Percentiles rank a stretch among this genome's conserved stretches.
Evolutionary conservation across 2,797 vertebrate species (phyloP).

Genomic region (Poliocrania exsul): DNA sequence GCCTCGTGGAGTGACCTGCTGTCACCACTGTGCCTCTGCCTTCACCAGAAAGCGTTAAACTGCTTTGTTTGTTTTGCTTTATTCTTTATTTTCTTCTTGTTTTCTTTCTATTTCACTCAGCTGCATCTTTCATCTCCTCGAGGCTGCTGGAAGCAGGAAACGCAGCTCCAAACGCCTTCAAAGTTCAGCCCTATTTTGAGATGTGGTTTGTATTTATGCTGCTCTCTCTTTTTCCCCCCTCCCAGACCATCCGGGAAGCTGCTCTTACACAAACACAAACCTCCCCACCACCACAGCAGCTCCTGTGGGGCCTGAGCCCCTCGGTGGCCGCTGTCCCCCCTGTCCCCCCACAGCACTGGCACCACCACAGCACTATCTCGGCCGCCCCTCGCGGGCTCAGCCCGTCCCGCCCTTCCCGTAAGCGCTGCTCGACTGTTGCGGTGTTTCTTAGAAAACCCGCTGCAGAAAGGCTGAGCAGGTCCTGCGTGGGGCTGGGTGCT

Average conservation of each 20-base stretch:
- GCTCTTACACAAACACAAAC: slow-evolving; percentile 3
- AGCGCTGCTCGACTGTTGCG: slow-evolving; percentile 53
- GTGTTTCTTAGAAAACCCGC: slow-evolving; percentile 74
- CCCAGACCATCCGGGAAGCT: neutral
- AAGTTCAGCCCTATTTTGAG: slow-evolving; percentile 33
- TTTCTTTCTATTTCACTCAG: neutral
- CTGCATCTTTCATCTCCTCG: slow-evolving; percentile 26
- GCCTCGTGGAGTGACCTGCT: accelerated
- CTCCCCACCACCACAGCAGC: neutral
- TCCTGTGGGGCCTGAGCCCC: neutral
- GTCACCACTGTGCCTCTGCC: neutral
- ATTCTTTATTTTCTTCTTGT: neutral
- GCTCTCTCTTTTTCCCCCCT: neutral
- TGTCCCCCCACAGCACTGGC: accelerated
- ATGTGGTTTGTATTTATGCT: slow-evolving; percentile 37
- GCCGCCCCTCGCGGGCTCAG: neutral
- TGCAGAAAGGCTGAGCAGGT: slow-evolving; percentile 46
- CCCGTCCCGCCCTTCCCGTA: slow-evolving; percentile 61
- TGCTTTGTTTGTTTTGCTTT: neutral
- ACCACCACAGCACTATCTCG: accelerated
- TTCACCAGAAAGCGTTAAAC: neutral
- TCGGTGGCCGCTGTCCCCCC: accelerated
- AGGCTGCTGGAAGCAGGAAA: slow-evolving; percentile 27
- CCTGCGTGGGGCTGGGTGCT: neutral
- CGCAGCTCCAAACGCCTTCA: neutral